Evolutionary conservation across 2,888 invertebrate genomes (phyloP).

Genomic region (Tetrapedia diversipes): DNA sequence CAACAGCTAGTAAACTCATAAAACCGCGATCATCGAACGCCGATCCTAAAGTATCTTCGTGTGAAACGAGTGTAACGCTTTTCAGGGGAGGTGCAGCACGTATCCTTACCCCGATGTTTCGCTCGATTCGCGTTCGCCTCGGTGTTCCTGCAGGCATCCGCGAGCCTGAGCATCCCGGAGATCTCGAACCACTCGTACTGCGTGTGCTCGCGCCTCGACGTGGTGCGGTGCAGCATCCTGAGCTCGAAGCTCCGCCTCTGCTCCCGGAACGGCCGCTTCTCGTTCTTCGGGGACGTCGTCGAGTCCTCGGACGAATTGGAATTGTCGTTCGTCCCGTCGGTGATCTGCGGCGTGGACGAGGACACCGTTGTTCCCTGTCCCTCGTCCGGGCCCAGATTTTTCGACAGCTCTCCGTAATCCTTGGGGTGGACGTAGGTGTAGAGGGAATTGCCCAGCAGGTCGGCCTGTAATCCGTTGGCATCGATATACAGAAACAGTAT

Average conservation of each 20-base stretch:
- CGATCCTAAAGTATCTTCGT: too few species aligned
- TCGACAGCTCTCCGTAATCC: slow-evolving; percentile 89
- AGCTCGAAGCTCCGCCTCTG: slow-evolving; percentile 83
- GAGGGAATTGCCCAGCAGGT: slow-evolving; percentile 92
- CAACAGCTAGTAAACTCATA: too few species aligned
- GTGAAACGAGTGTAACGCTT: too few species aligned
- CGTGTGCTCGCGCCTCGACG: slow-evolving; percentile 83
- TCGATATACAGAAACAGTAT: too few species aligned
- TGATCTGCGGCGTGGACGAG: slow-evolving; percentile 69
- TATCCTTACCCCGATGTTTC: slow-evolving; percentile 65
- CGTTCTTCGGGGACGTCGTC: slow-evolving; percentile 36
- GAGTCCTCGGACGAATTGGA: slow-evolving; percentile 83
- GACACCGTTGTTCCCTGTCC: slow-evolving; percentile 79
- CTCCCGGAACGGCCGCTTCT: slow-evolving; percentile 66
- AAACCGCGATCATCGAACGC: too few species aligned
- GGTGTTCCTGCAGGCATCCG: slow-evolving; percentile 71
- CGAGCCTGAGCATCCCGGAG: slow-evolving; percentile 82
- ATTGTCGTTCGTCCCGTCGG: slow-evolving; percentile 82
- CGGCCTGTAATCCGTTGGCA: slow-evolving; percentile 90
- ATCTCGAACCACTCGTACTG: slow-evolving; percentile 84
- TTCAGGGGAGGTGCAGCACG: too few species aligned
- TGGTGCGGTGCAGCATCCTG: slow-evolving; percentile 82
- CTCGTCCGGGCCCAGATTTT: slow-evolving; percentile 85
- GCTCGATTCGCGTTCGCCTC: slow-evolving; percentile 57
- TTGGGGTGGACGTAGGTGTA: slow-evolving; percentile 92